A percentile compares a stretch with the other conserved stretches of the same genome.
phyloP scores from a whole-genome alignment of 2,797 vertebrate species.

The Pseudochirops cupreus region DNA sequence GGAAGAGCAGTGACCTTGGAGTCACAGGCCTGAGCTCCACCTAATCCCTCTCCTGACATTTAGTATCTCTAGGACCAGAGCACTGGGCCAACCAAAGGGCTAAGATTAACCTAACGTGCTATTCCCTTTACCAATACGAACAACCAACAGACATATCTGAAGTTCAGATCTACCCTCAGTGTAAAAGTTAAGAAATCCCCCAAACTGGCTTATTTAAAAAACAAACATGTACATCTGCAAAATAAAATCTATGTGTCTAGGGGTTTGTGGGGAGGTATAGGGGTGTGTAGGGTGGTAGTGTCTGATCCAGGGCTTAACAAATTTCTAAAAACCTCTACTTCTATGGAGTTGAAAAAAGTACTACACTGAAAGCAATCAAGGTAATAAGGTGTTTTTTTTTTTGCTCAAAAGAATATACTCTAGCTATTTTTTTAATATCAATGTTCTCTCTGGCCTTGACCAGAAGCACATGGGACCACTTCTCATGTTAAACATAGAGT shows the following conservation, averaged over 20 bases:
- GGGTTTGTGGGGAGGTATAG: too few species aligned
- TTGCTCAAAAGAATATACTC: background rate
- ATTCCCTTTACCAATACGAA: background rate
- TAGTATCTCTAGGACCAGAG: too few species aligned
- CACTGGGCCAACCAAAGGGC: background rate
- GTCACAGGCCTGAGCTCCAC: background rate
- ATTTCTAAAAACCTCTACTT: conserved; percentile 34
- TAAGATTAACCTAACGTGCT: background rate
- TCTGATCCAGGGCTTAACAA: conserved; percentile 31
- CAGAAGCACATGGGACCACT: background rate
- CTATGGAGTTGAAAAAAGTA: conserved; percentile 12
- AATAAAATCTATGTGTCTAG: too few species aligned
- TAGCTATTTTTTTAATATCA: conserved; percentile 4
- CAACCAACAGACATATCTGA: background rate
- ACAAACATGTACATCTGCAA: background rate
- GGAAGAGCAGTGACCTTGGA: background rate
- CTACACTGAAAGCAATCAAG: conserved; percentile 13
- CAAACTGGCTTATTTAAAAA: background rate
- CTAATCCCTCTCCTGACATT: background rate
- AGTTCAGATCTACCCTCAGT: background rate
- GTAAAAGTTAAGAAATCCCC: background rate
- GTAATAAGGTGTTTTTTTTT: conserved; percentile 20
- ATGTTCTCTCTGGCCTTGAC: conserved; percentile 11
- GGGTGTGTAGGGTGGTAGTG: background rate
- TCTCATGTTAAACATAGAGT: background rate